A percentile compares a stretch with the other conserved stretches of the same genome.
Evolutionary conservation across 2,888 invertebrate species (phyloP).

Genomic region (Rhagonycha fulva): DNA sequence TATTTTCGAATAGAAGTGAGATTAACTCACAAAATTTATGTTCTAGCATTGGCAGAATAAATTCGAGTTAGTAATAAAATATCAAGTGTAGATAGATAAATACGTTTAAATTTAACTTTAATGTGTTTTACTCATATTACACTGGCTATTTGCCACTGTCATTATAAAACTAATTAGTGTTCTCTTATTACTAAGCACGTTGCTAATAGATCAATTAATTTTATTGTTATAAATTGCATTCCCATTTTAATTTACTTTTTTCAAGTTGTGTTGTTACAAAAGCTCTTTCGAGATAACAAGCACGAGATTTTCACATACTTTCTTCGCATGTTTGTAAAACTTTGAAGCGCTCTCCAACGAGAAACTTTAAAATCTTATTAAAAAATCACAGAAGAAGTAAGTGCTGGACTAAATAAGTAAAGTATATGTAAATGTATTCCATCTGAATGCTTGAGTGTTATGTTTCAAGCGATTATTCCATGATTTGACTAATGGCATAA

Average conservation of each 20-base stretch:
- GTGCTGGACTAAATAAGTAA: slow-evolving; percentile 11
- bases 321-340: not conserved
- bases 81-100: slow-evolving; percentile 19
- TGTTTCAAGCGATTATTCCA: slow-evolving; percentile 45
- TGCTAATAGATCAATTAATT: not conserved
- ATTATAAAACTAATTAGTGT: slow-evolving; percentile 1
- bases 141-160: slow-evolving; percentile 10
- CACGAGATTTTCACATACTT: not conserved
- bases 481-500: slow-evolving; percentile 48
- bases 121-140: slow-evolving; percentile 12
- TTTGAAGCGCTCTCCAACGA: not conserved
- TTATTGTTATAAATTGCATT: not conserved
- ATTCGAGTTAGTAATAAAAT: slow-evolving; percentile 25
- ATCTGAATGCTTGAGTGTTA: slow-evolving; percentile 38
- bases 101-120: slow-evolving; percentile 12
- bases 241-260: not conserved
- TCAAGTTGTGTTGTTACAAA: not conserved
- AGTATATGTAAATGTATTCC: slow-evolving; percentile 41
- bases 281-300: not conserved
- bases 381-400: not conserved
- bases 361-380: not conserved
- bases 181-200: not conserved
- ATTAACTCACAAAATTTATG: slow-evolving; percentile 22
- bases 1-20: slow-evolving; percentile 21
- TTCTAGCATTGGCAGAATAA: slow-evolving; percentile 18